phyloP scores from a whole-genome alignment of 2,797 vertebrate genomes.

The Echeneis naucrates region DNA sequence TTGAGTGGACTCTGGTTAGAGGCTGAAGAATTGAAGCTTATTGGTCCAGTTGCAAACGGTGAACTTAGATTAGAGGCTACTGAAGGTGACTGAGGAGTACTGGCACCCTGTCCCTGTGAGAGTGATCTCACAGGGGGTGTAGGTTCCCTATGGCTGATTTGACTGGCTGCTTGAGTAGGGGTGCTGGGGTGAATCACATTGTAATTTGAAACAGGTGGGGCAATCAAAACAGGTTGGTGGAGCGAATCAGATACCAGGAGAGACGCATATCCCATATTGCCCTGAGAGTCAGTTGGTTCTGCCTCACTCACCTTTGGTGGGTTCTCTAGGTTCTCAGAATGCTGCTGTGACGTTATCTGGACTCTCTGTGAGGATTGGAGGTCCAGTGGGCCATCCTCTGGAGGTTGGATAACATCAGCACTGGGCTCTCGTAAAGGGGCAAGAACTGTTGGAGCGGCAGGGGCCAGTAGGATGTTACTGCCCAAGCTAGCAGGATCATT shows the following conservation, averaged over 20 bases:
- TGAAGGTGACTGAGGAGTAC: constrained; percentile 62
- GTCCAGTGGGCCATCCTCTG: constrained; percentile 87
- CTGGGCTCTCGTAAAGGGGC: constrained; percentile 86
- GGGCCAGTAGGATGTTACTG: constrained; percentile 92
- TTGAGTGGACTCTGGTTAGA: constrained; percentile 81
- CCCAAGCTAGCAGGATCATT: constrained; percentile 90
- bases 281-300: constrained; percentile 85
- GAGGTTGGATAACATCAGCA: constrained; percentile 91
- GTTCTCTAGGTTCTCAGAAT: constrained; percentile 95
- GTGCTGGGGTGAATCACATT: constrained; percentile 85
- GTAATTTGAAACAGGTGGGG: constrained; percentile 92
- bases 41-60: constrained; percentile 75
- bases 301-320: constrained; percentile 92
- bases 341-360: constrained; percentile 72
- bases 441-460: constrained; percentile 91
- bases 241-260: constrained; percentile 90
- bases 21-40: constrained; percentile 68
- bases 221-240: constrained; percentile 91
- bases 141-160: constrained; percentile 79
- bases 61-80: constrained; percentile 75
- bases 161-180: constrained; percentile 79
- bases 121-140: constrained; percentile 59
- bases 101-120: constrained; percentile 74
- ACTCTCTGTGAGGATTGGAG: constrained; percentile 75
- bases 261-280: constrained; percentile 92